Conservation (phyloP, 1,140 invertebrate species). For the Phocides pigmalion region DNA sequence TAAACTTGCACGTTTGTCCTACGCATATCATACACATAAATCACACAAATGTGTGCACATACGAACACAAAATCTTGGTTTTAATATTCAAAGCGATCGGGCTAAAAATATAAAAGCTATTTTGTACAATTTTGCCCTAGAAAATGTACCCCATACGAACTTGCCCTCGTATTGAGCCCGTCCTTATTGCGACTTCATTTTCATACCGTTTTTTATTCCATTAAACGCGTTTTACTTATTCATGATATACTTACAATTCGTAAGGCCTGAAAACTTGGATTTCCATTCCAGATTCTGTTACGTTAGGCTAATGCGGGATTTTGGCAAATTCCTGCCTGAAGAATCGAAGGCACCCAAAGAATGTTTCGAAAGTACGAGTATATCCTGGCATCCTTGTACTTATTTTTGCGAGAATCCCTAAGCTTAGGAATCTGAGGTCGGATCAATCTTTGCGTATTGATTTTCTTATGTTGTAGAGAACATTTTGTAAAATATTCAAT, state of each 20-base stretch:
- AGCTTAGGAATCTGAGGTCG: background rate
- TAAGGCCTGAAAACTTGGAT: conserved; percentile 35
- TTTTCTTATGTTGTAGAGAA: background rate
- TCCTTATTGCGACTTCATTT: conserved; percentile 6
- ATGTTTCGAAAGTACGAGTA: conserved; percentile 23
- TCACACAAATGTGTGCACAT: too few species aligned
- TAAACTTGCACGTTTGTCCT: too few species aligned
- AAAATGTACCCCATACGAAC: too few species aligned
- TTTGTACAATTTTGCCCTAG: too few species aligned
- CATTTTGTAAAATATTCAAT: too few species aligned
- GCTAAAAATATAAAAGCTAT: too few species aligned
- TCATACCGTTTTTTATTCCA: conserved; percentile 31
- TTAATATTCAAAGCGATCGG: too few species aligned
- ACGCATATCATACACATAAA: too few species aligned
- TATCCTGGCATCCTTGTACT: conserved; percentile 7
- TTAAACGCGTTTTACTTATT: conserved; percentile 27
- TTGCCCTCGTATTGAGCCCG: background rate
- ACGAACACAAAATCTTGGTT: too few species aligned
- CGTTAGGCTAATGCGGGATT: conserved; percentile 23
- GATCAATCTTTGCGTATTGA: conserved; percentile 4
- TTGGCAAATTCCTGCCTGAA: conserved; percentile 9
- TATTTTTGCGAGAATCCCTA: conserved; percentile 5
- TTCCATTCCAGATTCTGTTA: conserved; percentile 29
- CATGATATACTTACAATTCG: conserved; percentile 21
- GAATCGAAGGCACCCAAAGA: conserved; percentile 2